phyloP scores from a whole-genome alignment of 2,888 invertebrate species.

The Allacma fusca region DNA sequence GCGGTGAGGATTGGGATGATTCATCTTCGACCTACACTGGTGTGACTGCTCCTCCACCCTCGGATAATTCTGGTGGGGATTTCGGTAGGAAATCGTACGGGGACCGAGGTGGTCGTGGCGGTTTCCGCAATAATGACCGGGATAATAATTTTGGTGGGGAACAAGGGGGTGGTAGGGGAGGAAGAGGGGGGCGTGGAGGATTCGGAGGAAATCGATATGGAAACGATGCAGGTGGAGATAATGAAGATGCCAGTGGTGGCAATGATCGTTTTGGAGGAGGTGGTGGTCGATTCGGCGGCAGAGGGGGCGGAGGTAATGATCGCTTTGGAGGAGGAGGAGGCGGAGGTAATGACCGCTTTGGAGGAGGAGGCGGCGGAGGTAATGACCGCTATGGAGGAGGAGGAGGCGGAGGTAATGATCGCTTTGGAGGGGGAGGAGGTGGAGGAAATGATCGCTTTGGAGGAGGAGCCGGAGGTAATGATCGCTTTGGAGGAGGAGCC shows the following conservation, averaged over 20 bases:
- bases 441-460: background rate
- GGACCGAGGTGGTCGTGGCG: conserved; percentile 17
- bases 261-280: background rate
- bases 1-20: conserved; percentile 17
- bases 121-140: background rate
- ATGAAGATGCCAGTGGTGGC: background rate
- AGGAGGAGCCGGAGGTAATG: background rate
- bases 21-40: background rate
- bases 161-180: background rate
- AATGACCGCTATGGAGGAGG: conserved; percentile 13
- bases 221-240: background rate
- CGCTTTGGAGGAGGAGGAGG: background rate
- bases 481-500: background rate
- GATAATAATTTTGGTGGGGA: background rate
- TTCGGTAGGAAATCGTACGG: background rate
- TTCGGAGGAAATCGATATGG: background rate
- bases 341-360: background rate
- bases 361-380: background rate
- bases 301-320: background rate
- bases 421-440: background rate
- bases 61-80: background rate
- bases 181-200: too few species aligned
- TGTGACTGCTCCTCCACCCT: background rate
- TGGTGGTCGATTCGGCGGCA: background rate
- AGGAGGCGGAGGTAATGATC: background rate